Percentiles rank a stretch among this genome's conserved stretches.
Conservation (phyloP, 2,797 vertebrate genomes). For the Loriculus beryllinus region DNA sequence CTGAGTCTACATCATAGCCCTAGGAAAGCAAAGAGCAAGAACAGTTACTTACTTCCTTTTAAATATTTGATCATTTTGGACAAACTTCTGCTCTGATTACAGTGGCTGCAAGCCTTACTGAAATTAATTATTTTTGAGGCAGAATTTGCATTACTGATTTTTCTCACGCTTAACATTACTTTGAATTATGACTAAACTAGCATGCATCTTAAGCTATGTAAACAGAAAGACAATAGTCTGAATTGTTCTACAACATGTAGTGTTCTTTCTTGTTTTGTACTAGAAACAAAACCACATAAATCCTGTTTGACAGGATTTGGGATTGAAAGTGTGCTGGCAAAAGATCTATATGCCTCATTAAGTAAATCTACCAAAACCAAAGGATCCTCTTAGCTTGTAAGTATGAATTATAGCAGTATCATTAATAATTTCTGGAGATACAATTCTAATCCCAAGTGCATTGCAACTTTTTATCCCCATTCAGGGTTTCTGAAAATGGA, state of each 20-base stretch:
- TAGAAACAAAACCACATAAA: slow-evolving; percentile 27
- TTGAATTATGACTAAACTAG: not conserved
- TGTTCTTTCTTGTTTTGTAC: not conserved
- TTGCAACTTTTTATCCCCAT: not conserved
- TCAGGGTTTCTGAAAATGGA: not conserved
- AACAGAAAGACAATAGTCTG: not conserved
- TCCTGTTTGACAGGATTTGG: slow-evolving; percentile 4
- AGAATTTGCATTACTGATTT: not conserved
- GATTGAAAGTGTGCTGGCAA: not conserved
- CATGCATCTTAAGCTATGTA: not conserved
- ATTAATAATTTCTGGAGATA: not conserved
- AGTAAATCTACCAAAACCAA: not conserved
- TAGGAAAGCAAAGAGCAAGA: slow-evolving; percentile 19
- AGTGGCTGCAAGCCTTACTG: not conserved
- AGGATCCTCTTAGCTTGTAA: not conserved
- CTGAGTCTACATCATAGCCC: not conserved
- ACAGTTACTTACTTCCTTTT: not conserved
- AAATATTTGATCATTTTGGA: slow-evolving; percentile 25
- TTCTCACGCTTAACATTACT: not conserved
- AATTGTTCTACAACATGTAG: not conserved
- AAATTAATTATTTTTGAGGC: not conserved
- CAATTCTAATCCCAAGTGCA: not conserved
- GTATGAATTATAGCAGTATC: not conserved
- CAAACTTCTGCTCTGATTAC: not conserved
- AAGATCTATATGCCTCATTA: not conserved